Conservation (phyloP, 2,113 vertebrate genomes). For the Salminus brasiliensis region DNA sequence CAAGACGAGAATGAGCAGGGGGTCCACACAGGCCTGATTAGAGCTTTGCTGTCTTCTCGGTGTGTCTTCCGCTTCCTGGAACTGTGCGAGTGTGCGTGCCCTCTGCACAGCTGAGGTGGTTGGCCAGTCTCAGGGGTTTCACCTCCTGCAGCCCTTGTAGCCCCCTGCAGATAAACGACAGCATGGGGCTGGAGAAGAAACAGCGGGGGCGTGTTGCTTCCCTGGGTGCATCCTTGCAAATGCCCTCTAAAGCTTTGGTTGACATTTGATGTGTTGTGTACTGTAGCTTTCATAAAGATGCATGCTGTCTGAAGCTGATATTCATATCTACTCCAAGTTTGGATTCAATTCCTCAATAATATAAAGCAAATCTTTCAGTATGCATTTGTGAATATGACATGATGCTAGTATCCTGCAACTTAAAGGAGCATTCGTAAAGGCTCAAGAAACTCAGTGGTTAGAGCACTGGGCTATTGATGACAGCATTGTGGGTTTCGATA, state of each 20-base stretch:
- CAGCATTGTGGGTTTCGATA: no score
- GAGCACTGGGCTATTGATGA: no score
- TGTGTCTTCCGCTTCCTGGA: constrained; percentile 7
- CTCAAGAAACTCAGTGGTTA: no score
- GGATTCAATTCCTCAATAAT: no score
- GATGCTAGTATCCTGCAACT: no score
- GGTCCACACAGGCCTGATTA: neutral
- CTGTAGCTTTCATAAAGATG: neutral
- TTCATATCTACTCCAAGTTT: neutral
- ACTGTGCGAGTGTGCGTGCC: constrained; percentile 18
- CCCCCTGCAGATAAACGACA: constrained; percentile 19
- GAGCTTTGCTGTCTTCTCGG: neutral
- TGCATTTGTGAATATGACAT: no score
- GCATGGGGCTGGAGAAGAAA: neutral
- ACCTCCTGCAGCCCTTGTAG: neutral
- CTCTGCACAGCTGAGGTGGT: constrained; percentile 7
- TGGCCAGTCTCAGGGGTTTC: constrained; percentile 18
- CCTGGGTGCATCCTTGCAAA: neutral
- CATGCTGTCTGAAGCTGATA: neutral
- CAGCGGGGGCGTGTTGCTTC: neutral
- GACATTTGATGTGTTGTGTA: neutral
- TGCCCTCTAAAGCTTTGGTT: neutral
- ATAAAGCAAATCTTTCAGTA: no score
- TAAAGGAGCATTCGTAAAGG: no score
- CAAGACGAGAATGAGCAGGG: neutral